These are phyloP conservation scores for Dipodomys spectabilis DNA, from an alignment of 2,113 vertebrate species.

Conservation along the genomic window DNA sequence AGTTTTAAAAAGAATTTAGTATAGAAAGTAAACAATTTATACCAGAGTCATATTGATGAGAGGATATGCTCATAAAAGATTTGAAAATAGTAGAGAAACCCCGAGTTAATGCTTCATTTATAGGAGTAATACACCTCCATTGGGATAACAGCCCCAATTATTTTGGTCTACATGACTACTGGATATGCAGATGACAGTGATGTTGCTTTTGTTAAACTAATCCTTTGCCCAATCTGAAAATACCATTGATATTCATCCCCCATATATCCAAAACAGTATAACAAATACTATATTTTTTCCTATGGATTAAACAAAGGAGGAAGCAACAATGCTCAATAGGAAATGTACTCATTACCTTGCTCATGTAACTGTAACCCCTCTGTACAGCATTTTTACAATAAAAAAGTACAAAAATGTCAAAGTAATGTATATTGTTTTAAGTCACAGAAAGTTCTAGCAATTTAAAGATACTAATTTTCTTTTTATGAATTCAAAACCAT, in stretches of 20 bases:
- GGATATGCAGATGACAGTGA: background rate
- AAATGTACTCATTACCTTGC: too few relatives aligned
- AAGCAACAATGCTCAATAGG: too few relatives aligned
- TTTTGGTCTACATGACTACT: background rate
- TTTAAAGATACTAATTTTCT: constrained; percentile 28
- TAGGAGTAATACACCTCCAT: background rate
- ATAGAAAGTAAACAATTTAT: background rate
- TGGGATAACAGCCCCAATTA: background rate
- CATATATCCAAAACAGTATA: background rate
- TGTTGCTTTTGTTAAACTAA: background rate
- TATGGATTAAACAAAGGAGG: too few relatives aligned
- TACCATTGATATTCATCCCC: background rate
- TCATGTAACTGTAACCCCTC: too few relatives aligned
- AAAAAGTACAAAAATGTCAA: background rate
- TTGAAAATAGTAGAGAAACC: background rate
- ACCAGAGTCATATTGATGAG: background rate
- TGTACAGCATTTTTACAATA: too few relatives aligned
- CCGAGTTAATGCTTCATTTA: background rate
- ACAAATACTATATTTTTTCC: background rate
- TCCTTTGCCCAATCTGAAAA: background rate
- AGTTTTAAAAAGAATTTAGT: background rate
- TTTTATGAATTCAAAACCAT: background rate
- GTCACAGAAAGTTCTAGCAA: background rate
- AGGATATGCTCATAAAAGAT: background rate
- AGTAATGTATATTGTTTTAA: background rate